Base-by-base conservation (phyloP, 2,113 vertebrate species). In the Crotophaga sulcirostris region DNA sequence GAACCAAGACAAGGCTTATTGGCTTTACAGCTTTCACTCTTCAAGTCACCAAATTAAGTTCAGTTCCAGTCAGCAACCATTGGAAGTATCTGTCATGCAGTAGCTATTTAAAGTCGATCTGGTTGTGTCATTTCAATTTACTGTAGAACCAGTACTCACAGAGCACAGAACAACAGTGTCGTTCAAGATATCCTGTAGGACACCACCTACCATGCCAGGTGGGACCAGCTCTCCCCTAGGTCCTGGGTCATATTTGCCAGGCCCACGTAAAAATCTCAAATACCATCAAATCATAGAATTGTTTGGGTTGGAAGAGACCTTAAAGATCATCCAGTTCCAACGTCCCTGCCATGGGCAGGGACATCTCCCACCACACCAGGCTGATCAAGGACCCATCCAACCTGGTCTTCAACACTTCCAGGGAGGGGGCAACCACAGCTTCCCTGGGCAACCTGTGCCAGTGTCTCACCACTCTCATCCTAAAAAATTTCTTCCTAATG, bases 51-150 rank as follows among this genome's bases (percentile, higher is more conserved):
- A 70, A 63, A 73, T 70, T 58, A 51, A 54, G 36, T 75, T 95
- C 86, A 91, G 73, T 49, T 89, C 69, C 75, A 4, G 5, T 62
- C 93, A 97, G 93, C 94, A 84, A 74, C 31, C 80, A 64, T 80
- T 90, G 64, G 60, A 94, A 85, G 66, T 44, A 84, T 91, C 28
- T n/a, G 56, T 54, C 83, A 83, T n/a, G 54, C n/a, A 94, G 92
- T 7, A 40, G 29, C 18, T 72, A 84, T 80, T 94, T 90, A 45
- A 93, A 84, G 69, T 59, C 54, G n/a, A 20, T 9, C 64, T 81
- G 58, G 54, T 88, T 91, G 51, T 59, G 40, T 52, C n/a, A 47
- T 25, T 59, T 63, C 42, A 28, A 28, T 80, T 84, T 90, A 82
- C 1, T 44, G 54, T 44, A 58, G 58, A n/a, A 36, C 10, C 4